Evolutionary conservation across 2,113 vertebrate species (phyloP).

Genomic region (Grus americana): DNA sequence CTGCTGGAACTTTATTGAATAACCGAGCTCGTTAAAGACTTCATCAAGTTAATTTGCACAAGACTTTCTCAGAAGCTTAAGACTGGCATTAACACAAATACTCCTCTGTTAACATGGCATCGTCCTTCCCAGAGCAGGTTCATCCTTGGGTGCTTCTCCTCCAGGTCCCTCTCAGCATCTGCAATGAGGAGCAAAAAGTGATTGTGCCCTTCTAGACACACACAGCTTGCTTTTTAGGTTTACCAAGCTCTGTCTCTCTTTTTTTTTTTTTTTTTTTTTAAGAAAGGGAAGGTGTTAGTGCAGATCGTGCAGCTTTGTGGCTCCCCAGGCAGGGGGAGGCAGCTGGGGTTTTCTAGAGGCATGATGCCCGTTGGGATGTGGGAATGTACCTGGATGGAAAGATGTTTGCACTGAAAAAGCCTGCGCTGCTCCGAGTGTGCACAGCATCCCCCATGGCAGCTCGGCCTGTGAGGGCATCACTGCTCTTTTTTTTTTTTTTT

Average conservation of each 20-base stretch:
- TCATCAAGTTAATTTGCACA: background rate
- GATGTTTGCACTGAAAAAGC: background rate
- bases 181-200: background rate
- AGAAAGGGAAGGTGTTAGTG: background rate
- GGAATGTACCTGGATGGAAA: background rate
- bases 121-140: background rate
- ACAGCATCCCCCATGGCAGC: background rate
- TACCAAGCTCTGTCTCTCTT: background rate
- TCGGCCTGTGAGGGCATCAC: background rate
- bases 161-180: background rate
- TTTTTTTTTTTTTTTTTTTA: background rate
- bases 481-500: too few species aligned
- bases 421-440: background rate
- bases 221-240: background rate
- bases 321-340: background rate
- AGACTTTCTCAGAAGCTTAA: background rate
- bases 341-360: background rate
- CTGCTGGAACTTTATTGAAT: background rate
- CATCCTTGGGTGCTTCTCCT: background rate
- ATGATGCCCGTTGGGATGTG: background rate
- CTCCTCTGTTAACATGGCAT: background rate
- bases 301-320: background rate
- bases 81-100: background rate
- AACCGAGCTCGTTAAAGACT: rapidly evolving
- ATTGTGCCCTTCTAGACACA: background rate